phyloP scores from a whole-genome alignment of 2,113 vertebrate species.

The Dromaius novaehollandiae region DNA sequence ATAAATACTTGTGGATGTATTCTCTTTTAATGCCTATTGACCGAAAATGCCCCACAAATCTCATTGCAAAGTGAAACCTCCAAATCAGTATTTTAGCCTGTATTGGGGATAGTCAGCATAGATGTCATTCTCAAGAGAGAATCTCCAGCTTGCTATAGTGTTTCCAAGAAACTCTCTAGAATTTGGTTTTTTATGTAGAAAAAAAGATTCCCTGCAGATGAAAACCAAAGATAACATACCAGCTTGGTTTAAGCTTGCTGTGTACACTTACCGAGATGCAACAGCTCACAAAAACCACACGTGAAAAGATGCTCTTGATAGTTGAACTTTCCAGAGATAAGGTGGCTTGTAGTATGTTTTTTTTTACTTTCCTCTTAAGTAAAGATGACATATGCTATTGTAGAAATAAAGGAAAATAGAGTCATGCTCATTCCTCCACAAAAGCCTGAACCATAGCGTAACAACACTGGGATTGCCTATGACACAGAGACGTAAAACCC shows the following conservation, averaged over 20 bases:
- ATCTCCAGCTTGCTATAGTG: not conserved
- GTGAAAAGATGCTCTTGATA: not conserved
- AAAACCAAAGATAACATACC: not conserved
- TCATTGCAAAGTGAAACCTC: not conserved
- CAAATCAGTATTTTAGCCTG: not conserved
- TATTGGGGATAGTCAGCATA: not conserved
- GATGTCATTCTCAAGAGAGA: not conserved
- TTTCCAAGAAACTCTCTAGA: not conserved
- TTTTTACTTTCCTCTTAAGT: not conserved
- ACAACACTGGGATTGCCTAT: not conserved
- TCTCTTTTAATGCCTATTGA: not conserved
- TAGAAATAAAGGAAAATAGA: not conserved
- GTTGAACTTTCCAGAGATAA: conserved; percentile 44
- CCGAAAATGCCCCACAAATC: not conserved
- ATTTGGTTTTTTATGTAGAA: not conserved
- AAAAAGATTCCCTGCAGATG: not conserved
- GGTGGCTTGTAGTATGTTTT: not conserved
- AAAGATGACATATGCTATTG: not conserved
- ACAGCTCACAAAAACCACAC: not conserved
- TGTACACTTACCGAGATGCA: not conserved
- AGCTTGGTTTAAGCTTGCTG: not conserved
- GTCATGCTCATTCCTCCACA: not conserved
- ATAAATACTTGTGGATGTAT: not conserved
- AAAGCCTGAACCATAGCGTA: not conserved
- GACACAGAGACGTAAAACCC: not conserved